phyloP scores from a whole-genome alignment of 2,888 invertebrate genomes.

The Protophormia terraenovae region DNA sequence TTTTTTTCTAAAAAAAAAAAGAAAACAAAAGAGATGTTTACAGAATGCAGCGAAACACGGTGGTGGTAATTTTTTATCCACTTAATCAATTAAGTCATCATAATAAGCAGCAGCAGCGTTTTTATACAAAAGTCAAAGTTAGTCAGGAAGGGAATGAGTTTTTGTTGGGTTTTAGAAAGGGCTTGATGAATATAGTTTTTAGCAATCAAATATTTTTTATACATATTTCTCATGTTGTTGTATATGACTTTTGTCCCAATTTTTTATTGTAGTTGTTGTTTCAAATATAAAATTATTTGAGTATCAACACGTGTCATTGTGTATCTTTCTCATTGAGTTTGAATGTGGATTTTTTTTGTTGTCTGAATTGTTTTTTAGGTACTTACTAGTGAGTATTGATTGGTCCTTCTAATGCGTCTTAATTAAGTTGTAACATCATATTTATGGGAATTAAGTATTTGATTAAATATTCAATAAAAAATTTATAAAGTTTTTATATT shows the following conservation, averaged over 20 bases:
- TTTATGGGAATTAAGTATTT: constrained; percentile 62
- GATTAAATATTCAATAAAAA: constrained; percentile 42
- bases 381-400: constrained; percentile 7
- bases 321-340: constrained; percentile 68
- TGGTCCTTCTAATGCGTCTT: constrained; percentile 55
- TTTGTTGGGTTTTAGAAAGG: background rate
- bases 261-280: constrained; percentile 56
- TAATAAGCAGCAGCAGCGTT: background rate
- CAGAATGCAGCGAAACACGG: constrained; percentile 10
- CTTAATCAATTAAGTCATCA: constrained; percentile 79
- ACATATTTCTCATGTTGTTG: constrained; percentile 1
- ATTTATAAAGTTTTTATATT: background rate
- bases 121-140: background rate
- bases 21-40: background rate
- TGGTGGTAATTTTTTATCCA: constrained; percentile 76
- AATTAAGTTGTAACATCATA: constrained; percentile 68
- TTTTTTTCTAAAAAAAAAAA: constrained; percentile 40
- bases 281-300: constrained; percentile 53
- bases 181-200: constrained; percentile 66
- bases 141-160: background rate
- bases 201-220: constrained; percentile 14
- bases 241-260: constrained; percentile 21
- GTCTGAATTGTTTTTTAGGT: constrained; percentile 9
- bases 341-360: constrained; percentile 6
- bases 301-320: constrained; percentile 72